phyloP scores from a whole-genome alignment of 2,888 invertebrate genomes.

The Polietes domitor region DNA sequence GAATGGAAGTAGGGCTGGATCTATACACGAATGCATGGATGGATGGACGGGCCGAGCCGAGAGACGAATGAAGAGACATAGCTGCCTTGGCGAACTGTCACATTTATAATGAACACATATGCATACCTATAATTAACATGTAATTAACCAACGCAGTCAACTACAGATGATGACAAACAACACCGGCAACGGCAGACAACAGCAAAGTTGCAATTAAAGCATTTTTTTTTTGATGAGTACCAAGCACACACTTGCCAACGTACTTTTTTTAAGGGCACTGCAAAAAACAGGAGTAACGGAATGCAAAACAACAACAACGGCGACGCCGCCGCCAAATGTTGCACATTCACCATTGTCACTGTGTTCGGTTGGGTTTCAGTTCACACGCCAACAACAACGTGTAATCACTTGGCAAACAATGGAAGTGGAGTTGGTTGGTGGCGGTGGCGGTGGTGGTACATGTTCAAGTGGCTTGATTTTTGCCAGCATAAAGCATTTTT shows the following conservation, averaged over 20 bases:
- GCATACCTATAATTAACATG: slow-evolving; percentile 34
- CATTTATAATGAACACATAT: slow-evolving; percentile 54
- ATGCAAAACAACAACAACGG: slow-evolving; percentile 51
- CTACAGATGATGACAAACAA: slow-evolving; percentile 63
- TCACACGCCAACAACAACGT: slow-evolving; percentile 67
- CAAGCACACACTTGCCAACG: slow-evolving; percentile 24
- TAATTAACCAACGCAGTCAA: slow-evolving; percentile 63
- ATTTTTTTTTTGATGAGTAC: neutral
- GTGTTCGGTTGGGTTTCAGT: slow-evolving; percentile 58
- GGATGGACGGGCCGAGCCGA: too few relatives aligned
- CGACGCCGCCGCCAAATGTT: neutral
- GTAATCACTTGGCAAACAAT: slow-evolving; percentile 66
- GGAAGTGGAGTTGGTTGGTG: slow-evolving; percentile 43
- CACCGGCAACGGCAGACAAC: neutral
- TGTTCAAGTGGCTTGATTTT: slow-evolving; percentile 65
- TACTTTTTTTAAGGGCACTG: slow-evolving; percentile 49
- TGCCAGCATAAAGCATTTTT: slow-evolving; percentile 24
- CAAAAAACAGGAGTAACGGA: slow-evolving; percentile 58
- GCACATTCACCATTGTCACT: slow-evolving; percentile 63
- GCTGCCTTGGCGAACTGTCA: slow-evolving; percentile 41
- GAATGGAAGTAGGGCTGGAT: too few relatives aligned
- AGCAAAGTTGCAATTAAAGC: slow-evolving; percentile 30
- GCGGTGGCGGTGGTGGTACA: slow-evolving; percentile 48
- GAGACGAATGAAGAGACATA: too few relatives aligned
- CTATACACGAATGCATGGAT: too few relatives aligned